These are phyloP conservation scores for Esperia sulphurella DNA, from an alignment of 2,888 invertebrate genomes.

Conservation along the genomic window DNA sequence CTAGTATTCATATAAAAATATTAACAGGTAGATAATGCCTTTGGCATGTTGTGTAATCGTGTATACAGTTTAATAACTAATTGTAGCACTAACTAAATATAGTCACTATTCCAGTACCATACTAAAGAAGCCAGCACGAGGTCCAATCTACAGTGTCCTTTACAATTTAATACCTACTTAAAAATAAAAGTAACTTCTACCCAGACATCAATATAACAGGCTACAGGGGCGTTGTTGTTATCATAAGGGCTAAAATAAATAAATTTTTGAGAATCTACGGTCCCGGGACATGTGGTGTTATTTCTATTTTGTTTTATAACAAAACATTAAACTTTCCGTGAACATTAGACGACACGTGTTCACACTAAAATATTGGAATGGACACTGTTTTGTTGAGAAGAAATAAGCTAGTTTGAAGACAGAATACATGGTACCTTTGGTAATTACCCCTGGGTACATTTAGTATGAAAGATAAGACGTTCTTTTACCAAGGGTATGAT, in stretches of 20 bases:
- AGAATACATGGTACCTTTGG: too few species aligned
- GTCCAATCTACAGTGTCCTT: not conserved
- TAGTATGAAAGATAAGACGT: too few species aligned
- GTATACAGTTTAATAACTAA: too few species aligned
- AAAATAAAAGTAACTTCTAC: constrained; percentile 17
- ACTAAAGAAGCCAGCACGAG: not conserved
- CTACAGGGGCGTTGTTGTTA: constrained; percentile 31
- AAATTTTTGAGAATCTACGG: constrained; percentile 42
- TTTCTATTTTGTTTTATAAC: constrained; percentile 48
- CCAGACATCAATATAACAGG: constrained; percentile 19
- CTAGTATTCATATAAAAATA: too few species aligned
- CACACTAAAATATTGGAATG: constrained; percentile 10
- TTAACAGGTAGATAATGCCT: too few species aligned
- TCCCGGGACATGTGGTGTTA: constrained; percentile 49
- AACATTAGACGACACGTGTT: constrained; percentile 41
- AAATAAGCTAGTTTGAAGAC: not conserved
- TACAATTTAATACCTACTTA: constrained; percentile 34
- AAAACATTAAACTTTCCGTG: constrained; percentile 44
- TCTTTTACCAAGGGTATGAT: too few species aligned
- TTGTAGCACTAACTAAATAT: not conserved
- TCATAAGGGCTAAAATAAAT: constrained; percentile 49
- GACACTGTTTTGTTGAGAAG: constrained; percentile 1
- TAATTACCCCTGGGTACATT: too few species aligned
- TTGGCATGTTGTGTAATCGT: not conserved
- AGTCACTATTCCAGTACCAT: not conserved